Conservation (phyloP, 92 coral and sea anemone genomes). For the Hydrozoanthus gracilis region DNA sequence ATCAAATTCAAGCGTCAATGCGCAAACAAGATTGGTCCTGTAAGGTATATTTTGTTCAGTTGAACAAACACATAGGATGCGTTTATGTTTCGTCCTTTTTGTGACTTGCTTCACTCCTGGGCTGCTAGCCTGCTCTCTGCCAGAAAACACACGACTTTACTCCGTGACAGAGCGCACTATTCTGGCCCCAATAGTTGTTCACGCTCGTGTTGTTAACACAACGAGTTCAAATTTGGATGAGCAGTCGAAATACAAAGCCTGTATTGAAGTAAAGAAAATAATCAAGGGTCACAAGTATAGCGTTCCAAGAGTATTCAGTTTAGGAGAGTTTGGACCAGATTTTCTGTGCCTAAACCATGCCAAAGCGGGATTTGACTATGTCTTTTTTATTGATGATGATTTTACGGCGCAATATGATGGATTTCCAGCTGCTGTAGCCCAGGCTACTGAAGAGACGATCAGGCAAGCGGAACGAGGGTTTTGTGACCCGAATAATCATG, state of each 20-base stretch:
- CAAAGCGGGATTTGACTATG: slow-evolving; percentile 56
- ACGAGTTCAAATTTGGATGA: slow-evolving; percentile 35
- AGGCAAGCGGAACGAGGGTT: slow-evolving; percentile 15
- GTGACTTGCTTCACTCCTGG: slow-evolving; percentile 24
- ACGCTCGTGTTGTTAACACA: slow-evolving; percentile 78
- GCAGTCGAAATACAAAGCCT: slow-evolving; percentile 66
- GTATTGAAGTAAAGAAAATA: slow-evolving; percentile 66
- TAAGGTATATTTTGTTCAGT: background rate
- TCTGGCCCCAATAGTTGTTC: slow-evolving; percentile 86
- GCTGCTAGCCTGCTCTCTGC: slow-evolving; percentile 61
- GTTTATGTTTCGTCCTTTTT: background rate
- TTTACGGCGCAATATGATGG: slow-evolving; percentile 59
- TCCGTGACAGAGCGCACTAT: slow-evolving; percentile 70
- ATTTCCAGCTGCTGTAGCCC: slow-evolving; percentile 4
- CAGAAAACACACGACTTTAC: slow-evolving; percentile 57
- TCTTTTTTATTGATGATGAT: slow-evolving; percentile 79
- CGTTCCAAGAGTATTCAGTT: slow-evolving; percentile 72
- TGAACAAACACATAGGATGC: background rate
- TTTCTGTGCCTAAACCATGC: slow-evolving; percentile 76
- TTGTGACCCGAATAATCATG: background rate
- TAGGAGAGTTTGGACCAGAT: slow-evolving; percentile 81
- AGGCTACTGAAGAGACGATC: background rate
- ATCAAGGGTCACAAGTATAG: slow-evolving; percentile 59
- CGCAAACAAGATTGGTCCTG: background rate
- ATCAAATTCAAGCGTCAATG: background rate